A percentile compares a stretch with the other conserved stretches of the same genome.
phyloP scores from a whole-genome alignment of 1,140 invertebrate species.

The Halotydeus destructor region DNA sequence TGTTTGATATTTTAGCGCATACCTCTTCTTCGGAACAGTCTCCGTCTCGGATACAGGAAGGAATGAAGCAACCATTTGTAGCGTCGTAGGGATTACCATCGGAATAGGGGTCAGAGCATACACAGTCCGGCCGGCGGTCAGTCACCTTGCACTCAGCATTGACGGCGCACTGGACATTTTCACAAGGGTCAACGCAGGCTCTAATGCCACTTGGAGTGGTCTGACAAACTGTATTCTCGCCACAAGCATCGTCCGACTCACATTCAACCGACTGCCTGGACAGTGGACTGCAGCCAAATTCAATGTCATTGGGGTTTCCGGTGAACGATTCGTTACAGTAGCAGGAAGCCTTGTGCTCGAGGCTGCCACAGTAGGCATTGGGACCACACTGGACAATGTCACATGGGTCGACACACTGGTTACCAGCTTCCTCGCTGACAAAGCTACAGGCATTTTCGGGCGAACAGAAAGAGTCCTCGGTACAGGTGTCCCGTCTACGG shows the following conservation, averaged over 20 bases:
- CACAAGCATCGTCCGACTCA: constrained; percentile 13
- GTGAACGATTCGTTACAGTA: constrained; percentile 52
- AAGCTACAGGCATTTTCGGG: constrained; percentile 30
- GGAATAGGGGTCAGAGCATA: constrained; percentile 50
- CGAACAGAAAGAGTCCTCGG: constrained; percentile 3
- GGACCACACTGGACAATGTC: constrained; percentile 40
- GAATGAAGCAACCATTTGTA: constrained; percentile 13
- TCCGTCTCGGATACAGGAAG: constrained; percentile 17
- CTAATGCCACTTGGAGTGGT: constrained; percentile 10
- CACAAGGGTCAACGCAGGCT: constrained; percentile 38
- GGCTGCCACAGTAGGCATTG: constrained; percentile 59
- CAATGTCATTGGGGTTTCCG: constrained; percentile 46
- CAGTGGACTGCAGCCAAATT: constrained; percentile 16
- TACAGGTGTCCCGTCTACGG: constrained; percentile 4
- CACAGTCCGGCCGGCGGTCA: constrained; percentile 57
- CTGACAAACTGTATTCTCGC: constrained; percentile 11
- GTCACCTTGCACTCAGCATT: constrained; percentile 62
- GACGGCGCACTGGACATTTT: constrained; percentile 63
- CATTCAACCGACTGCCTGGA: constrained; percentile 9
- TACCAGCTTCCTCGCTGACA: constrained; percentile 13
- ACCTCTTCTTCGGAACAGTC: constrained; percentile 20
- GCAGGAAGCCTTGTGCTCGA: constrained; percentile 60
- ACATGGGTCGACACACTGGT: constrained; percentile 14
- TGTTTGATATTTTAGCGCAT: constrained; percentile 17
- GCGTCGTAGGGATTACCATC: constrained; percentile 18